A percentile compares a stretch with the other conserved stretches of the same genome.
Evolutionary conservation across 2,888 invertebrate genomes (phyloP).

Genomic region (Ophraella communa): DNA sequence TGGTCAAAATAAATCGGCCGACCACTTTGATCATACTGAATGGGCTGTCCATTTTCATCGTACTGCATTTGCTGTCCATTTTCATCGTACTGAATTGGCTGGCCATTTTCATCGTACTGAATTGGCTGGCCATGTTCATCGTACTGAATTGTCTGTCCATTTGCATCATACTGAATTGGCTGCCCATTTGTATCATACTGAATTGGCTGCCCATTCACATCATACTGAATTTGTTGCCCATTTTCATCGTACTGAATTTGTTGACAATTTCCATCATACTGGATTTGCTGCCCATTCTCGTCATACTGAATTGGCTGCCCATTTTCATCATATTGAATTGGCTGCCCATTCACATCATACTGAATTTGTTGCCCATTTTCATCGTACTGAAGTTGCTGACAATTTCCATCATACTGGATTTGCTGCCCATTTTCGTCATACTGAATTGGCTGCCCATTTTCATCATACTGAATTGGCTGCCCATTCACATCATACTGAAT

Average conservation of each 20-base stretch:
- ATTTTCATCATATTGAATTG: no score
- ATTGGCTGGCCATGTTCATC: conserved; percentile 20
- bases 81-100: conserved; percentile 30
- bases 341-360: no score
- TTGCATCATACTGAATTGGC: no score
- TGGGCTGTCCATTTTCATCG: conserved; percentile 28
- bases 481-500: no score
- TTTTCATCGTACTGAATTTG: no score
- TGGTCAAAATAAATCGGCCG: conserved; percentile 36
- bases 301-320: no score
- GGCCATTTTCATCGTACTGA: conserved; percentile 41
- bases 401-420: conserved; percentile 40
- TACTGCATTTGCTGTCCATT: conserved; percentile 39
- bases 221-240: no score
- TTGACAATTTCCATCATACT: no score
- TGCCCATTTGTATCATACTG: no score
- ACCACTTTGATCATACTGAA: conserved; percentile 42
- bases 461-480: conserved; percentile 37
- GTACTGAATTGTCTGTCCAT: no score
- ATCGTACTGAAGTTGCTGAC: conserved; percentile 36
- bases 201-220: no score
- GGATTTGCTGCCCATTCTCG: no score
- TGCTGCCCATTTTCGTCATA: conserved; percentile 23
- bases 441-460: conserved; percentile 34
- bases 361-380: conserved; percentile 39